Base-by-base conservation (phyloP, 2,888 invertebrate genomes). In the Phalera bucephala region DNA sequence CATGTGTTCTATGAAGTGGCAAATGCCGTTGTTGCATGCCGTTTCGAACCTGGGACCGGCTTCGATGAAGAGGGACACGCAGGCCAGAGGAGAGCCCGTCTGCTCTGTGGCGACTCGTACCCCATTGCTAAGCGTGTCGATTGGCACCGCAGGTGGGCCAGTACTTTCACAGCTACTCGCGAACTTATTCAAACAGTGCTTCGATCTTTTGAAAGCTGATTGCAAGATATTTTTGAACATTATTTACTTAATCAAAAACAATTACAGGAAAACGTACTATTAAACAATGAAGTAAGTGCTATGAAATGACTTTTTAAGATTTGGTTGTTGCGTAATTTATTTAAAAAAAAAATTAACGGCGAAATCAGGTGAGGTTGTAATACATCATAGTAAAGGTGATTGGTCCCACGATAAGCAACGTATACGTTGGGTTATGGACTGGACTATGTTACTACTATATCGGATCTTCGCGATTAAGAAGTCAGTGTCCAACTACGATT, bases 1-100 rank as follows among this genome's bases (percentile, higher is more conserved):
- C 55, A 87, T 53, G 35, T 81, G 86, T 44, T 84, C 85, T 11
- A 88, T 64, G 34, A 87, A 74, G 48, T 86, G 76, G 0, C 78
- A 64, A 9, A 86, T 64, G 1, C 88, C 88, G 43, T 86, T 77
- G 34, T 71, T 67, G 40, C 45, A 48, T 1, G 44, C 19, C 0
- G 55, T 67, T 48, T 88, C 88, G 42, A 64, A 83, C 6, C 83
- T 62, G 0, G 88, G 42, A 1, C 88, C 88, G 0, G 68, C 74
- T 36, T 76, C 66, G 2, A 75, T 54, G 28, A 70, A 64, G 1
- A 87, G 47, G 2, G 75, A 58, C 13, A 81, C 42, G 35, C 76
- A 74, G 1, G 72, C 57, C 4, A 80, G 12, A 0, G 72, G 63
- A 0, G 70, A 58, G 1, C 32, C 11, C 0, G 59, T 60, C 39